Percentiles rank a stretch among this genome's conserved stretches.
These are phyloP conservation scores for Zelostemma sp. DNA, from an alignment of 1,140 invertebrate genomes.

Conservation along the genomic window DNA sequence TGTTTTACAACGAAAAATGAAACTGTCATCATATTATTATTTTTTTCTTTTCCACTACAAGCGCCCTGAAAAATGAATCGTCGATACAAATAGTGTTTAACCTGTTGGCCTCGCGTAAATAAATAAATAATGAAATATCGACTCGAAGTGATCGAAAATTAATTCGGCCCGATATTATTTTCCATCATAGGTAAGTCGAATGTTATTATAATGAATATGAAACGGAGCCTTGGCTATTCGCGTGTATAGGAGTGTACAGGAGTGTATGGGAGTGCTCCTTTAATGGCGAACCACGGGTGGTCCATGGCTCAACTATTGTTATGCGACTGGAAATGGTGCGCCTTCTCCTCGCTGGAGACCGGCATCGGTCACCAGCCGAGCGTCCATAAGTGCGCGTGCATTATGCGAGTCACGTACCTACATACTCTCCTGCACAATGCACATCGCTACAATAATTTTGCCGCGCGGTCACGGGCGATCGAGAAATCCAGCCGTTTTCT, in stretches of 20 bases:
- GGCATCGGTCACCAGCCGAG: constrained; percentile 43
- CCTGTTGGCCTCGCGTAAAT: too few species aligned
- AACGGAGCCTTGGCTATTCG: constrained; percentile 1
- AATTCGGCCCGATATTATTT: not conserved
- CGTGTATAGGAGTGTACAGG: too few species aligned
- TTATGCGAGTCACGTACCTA: constrained; percentile 56
- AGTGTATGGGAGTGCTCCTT: constrained; percentile 39
- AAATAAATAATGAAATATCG: too few species aligned
- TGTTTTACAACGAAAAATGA: too few species aligned
- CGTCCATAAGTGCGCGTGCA: constrained; percentile 46
- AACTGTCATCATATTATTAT: too few species aligned
- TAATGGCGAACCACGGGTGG: constrained; percentile 64
- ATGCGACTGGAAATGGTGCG: constrained; percentile 49
- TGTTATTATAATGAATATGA: too few species aligned
- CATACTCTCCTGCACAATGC: constrained; percentile 45
- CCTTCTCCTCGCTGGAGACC: constrained; percentile 2
- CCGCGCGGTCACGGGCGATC: constrained; percentile 41
- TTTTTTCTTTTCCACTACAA: too few species aligned
- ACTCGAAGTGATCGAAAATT: too few species aligned
- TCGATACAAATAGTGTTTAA: too few species aligned
- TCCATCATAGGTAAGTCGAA: too few species aligned
- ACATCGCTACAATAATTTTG: constrained; percentile 45
- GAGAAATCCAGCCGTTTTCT: constrained; percentile 43
- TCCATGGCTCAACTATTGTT: constrained; percentile 64
- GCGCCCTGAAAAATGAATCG: too few species aligned